Conservation (phyloP, 2,888 invertebrate species). For the Sesia bembeciformis region DNA sequence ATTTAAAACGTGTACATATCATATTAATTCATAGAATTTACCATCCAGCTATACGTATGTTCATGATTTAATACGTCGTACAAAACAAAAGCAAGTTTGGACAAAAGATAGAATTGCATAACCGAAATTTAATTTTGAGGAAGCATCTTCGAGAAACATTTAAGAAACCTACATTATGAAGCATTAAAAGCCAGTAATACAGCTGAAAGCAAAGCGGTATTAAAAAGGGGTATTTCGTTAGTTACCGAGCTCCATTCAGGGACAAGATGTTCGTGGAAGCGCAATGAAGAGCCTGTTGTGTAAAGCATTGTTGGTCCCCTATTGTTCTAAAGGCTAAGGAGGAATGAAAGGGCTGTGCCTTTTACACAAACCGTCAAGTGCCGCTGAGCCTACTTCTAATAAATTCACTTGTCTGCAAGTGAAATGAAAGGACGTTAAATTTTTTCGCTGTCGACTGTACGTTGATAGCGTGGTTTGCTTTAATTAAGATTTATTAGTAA, state of each 20-base stretch:
- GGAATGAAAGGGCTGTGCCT: slow-evolving; percentile 34
- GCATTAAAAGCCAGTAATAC: neutral
- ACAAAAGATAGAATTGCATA: too few relatives aligned
- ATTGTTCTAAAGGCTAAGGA: slow-evolving; percentile 8
- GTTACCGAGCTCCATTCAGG: neutral
- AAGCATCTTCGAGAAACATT: neutral
- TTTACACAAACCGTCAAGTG: slow-evolving; percentile 16
- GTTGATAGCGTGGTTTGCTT: too few relatives aligned
- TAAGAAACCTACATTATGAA: neutral
- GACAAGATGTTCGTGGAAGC: slow-evolving; percentile 4
- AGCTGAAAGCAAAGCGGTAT: neutral
- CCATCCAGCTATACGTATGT: too few relatives aligned
- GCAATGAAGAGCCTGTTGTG: slow-evolving; percentile 11
- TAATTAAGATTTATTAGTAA: too few relatives aligned
- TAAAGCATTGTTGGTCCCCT: slow-evolving; percentile 7
- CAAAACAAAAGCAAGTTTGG: too few relatives aligned
- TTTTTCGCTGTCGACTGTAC: neutral
- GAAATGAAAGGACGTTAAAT: neutral
- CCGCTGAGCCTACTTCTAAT: slow-evolving; percentile 21
- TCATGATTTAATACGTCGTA: too few relatives aligned
- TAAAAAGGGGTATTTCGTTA: neutral
- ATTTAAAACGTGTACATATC: too few relatives aligned
- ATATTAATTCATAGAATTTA: too few relatives aligned
- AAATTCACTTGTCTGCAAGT: slow-evolving; percentile 24
- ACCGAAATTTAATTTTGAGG: too few relatives aligned